Base-by-base conservation (phyloP, 30 jellyfish, hydroid and myxozoan species). In the Nemopilema nomurai region DNA sequence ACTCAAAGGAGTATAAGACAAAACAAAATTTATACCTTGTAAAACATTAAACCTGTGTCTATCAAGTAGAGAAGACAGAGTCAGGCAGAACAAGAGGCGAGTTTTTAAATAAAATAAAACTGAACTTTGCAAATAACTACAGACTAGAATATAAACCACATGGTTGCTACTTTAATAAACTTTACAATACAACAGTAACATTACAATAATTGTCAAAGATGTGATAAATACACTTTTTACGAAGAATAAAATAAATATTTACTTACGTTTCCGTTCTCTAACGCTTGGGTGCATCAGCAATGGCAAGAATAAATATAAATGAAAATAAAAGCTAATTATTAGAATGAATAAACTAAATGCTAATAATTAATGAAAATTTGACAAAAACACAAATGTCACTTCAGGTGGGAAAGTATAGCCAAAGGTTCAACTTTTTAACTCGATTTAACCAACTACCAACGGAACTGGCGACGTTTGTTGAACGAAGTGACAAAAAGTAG, bases 191-290 rank as follows among this genome's bases (percentile, higher is more conserved):
- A 17, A 67, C 20, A 17, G 0, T 17, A 19, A 23, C 1, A 17
- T 20, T 22, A 23, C 30, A 23, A 67, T 0, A 32, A 18, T 23
- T 67, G 21, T 18, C 19, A 23, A 67, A 67, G 16, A 66, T 29
- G 18, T 23, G 76, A 67, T 67, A 67, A 67, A 67, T 67, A 67
- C 76, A 67, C 51, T 29, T 23, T 67, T 67, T 32, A 32, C 76
- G 33, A 67, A 67, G 52, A 67, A 67, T 67, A 67, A 67, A 67
- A 67, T 67, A 29, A 67, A 67, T 67, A 67, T 67, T 67, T 67
- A 67, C 76, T 23, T 19, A 67, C 76, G 33, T 23, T 20, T 67
- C 7, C 3, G 30, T 64, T 67, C 7, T 32, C 52, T 67, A 67
- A 67, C 30, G 23, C 51, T 67, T 32, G 51, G 28, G 51, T 23